phyloP scores from a whole-genome alignment of 2,888 invertebrate genomes.

The Agriotes lineatus region DNA sequence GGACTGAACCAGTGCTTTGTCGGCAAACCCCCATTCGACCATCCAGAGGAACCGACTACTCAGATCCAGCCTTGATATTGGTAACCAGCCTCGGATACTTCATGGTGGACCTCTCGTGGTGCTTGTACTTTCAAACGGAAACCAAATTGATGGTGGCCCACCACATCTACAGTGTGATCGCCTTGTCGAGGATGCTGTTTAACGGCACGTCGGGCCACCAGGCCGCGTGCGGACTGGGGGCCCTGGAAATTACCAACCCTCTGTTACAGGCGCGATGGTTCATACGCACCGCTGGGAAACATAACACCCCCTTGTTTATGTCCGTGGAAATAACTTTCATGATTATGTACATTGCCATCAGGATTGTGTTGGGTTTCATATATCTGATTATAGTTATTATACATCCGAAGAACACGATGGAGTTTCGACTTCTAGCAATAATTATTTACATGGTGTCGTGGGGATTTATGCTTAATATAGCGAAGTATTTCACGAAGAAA shows the following conservation, averaged over 20 bases:
- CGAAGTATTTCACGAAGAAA: slow-evolving; percentile 55
- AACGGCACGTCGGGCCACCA: slow-evolving; percentile 68
- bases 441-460: slow-evolving; percentile 61
- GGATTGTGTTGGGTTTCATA: slow-evolving; percentile 70
- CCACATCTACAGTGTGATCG: slow-evolving; percentile 68
- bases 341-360: slow-evolving; percentile 66
- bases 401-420: slow-evolving; percentile 65
- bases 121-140: slow-evolving; percentile 68
- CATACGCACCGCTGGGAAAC: slow-evolving; percentile 68
- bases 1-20: slow-evolving; percentile 61
- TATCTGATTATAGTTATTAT: slow-evolving; percentile 65
- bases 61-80: slow-evolving; percentile 64
- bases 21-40: slow-evolving; percentile 56
- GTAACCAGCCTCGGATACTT: slow-evolving; percentile 74
- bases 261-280: slow-evolving; percentile 75
- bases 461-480: slow-evolving; percentile 60
- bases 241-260: slow-evolving; percentile 75
- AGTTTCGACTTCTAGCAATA: slow-evolving; percentile 56
- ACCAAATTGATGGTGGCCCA: slow-evolving; percentile 70
- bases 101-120: slow-evolving; percentile 73
- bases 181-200: slow-evolving; percentile 68
- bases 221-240: slow-evolving; percentile 69
- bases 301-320: slow-evolving; percentile 65
- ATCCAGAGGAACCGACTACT: slow-evolving; percentile 56
- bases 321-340: slow-evolving; percentile 69